Evolutionary conservation across 2,113 vertebrate species (phyloP).

Genomic region (Cebidichthys violaceus): DNA sequence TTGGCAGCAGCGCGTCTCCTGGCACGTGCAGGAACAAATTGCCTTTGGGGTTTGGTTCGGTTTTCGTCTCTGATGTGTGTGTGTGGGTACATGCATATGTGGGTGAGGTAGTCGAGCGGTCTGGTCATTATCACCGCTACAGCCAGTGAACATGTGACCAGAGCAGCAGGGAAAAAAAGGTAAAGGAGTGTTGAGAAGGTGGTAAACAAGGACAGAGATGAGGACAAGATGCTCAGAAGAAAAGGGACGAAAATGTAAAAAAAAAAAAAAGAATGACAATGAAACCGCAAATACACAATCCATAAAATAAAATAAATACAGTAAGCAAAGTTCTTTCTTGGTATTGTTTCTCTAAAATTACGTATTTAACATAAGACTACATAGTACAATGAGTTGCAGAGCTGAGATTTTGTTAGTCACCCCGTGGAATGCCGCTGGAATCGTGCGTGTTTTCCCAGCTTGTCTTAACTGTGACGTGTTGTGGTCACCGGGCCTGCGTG

Average conservation of each 20-base stretch:
- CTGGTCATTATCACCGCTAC: constrained; percentile 73
- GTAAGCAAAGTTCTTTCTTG: neutral
- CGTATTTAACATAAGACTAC: constrained; percentile 52
- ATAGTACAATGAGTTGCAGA: constrained; percentile 33
- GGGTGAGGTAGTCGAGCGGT: constrained; percentile 49
- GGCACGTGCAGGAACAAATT: constrained; percentile 76
- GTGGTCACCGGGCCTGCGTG: constrained; percentile 75
- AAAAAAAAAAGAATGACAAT: neutral
- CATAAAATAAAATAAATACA: neutral
- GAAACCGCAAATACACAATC: constrained; percentile 7
- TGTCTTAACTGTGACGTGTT: constrained; percentile 72
- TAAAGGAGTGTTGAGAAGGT: constrained; percentile 24
- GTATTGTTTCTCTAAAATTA: constrained; percentile 22
- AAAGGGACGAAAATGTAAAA: constrained; percentile 27
- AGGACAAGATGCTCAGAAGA: neutral
- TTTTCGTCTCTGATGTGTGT: constrained; percentile 53
- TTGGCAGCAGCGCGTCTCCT: constrained; percentile 71
- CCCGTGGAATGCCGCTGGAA: constrained; percentile 53
- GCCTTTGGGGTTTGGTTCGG: constrained; percentile 75
- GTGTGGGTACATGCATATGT: constrained; percentile 39
- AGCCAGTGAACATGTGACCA: constrained; percentile 54
- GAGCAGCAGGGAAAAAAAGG: constrained; percentile 37
- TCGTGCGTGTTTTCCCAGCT: constrained; percentile 72
- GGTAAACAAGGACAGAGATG: constrained; percentile 40
- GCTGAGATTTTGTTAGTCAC: constrained; percentile 35